phyloP scores from a whole-genome alignment of 1,140 invertebrate genomes.

The Cephus cinctus region DNA sequence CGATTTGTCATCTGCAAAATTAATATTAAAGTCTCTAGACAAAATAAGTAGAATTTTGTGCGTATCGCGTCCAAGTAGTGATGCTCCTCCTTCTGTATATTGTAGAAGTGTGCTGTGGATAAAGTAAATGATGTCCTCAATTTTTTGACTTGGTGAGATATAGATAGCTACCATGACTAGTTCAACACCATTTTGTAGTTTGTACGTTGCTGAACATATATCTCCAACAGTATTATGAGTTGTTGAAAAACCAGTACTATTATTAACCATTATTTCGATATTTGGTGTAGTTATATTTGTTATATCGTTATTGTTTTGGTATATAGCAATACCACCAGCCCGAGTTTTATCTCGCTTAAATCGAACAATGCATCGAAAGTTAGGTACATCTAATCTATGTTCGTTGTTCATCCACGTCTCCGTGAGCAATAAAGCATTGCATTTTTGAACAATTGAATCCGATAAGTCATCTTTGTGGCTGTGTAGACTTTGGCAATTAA shows the following conservation, averaged over 20 bases:
- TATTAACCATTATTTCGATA: constrained; percentile 9
- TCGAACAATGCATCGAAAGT: constrained; percentile 4
- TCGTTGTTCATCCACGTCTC: neutral
- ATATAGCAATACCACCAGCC: constrained; percentile 13
- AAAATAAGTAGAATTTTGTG: no score
- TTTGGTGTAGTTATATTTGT: constrained; percentile 4
- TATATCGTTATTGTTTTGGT: constrained; percentile 5
- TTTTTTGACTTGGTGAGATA: neutral
- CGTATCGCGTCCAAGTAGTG: no score
- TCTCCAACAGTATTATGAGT: no score
- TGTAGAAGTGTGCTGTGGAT: constrained; percentile 5
- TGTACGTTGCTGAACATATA: no score
- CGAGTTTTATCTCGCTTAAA: constrained; percentile 5
- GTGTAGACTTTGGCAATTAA: constrained; percentile 18
- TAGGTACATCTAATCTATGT: constrained; percentile 1
- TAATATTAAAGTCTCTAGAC: constrained; percentile 7
- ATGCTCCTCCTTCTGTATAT: no score
- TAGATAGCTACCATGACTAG: no score
- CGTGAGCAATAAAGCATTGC: constrained; percentile 11
- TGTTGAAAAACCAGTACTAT: no score
- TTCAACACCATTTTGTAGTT: no score
- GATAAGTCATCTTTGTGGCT: constrained; percentile 5
- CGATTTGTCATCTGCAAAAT: constrained; percentile 12
- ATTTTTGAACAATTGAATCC: constrained; percentile 1
- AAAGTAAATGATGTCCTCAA: constrained; percentile 2